phyloP scores from a whole-genome alignment of 2,113 vertebrate species.

The Cisticola juncidis region DNA sequence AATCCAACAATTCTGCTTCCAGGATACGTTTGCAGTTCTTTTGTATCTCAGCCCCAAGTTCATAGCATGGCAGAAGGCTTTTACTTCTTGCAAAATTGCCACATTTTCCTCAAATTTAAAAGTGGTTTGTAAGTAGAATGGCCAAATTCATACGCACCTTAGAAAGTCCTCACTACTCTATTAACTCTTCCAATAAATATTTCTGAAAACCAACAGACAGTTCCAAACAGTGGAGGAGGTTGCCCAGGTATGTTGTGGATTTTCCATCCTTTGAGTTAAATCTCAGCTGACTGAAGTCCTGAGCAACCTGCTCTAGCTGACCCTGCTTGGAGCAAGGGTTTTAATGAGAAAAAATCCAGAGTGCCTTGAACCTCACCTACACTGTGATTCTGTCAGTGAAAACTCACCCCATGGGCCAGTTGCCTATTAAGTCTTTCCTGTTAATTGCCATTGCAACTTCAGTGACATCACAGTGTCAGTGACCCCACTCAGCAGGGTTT shows the following conservation, averaged over 20 bases:
- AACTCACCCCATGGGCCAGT: neutral
- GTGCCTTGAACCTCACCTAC: neutral
- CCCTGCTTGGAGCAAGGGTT: neutral
- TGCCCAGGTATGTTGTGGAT: neutral
- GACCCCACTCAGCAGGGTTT: neutral
- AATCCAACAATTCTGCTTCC: neutral
- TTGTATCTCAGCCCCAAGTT: neutral
- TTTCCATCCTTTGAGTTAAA: neutral
- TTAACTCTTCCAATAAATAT: neutral
- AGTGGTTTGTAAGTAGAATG: neutral
- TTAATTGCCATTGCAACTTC: neutral
- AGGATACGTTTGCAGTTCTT: fast-evolving
- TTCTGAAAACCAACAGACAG: neutral
- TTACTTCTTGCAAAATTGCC: neutral
- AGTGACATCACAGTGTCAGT: neutral
- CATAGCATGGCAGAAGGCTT: neutral
- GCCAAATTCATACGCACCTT: neutral
- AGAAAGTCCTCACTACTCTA: neutral
- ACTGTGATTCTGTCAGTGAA: neutral
- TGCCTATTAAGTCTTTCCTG: neutral
- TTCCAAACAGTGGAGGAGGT: neutral
- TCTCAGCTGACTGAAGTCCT: neutral
- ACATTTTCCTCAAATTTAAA: neutral
- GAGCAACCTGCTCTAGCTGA: neutral
- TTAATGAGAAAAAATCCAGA: neutral